Base-by-base conservation (phyloP, 2,888 invertebrate species). In the Drosophila niveifrons region DNA sequence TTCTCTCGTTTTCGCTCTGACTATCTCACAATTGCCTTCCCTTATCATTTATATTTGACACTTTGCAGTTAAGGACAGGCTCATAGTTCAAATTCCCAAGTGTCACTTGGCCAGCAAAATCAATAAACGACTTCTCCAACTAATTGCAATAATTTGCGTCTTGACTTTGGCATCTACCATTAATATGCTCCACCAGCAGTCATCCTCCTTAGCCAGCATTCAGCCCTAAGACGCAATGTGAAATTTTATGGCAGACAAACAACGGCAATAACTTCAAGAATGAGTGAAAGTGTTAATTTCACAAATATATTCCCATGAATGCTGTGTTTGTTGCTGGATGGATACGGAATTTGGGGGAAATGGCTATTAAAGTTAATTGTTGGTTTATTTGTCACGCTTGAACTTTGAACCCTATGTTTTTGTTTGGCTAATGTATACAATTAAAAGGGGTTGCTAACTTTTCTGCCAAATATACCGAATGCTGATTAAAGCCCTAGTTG, bases 331-430 rank as follows among this genome's bases (percentile, higher is more conserved):
- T 18, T 43, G 41, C 13, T 50, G 31, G 50, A 55, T 13, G 39
- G 39, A 41, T 41, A 13, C 44, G 13, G 13, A 13, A 48, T 17
- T 31, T 17, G 48, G 29, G 50, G 43, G 50, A 80, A 80, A 72
- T 74, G 83, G 67, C 89, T 86, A 72, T 69, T 71, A 74, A 72
- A 83, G 70, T 77, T 82, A 86, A 83, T 80, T 83, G 89, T 80
- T 86, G 72, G 86, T 73, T 80, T 88, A 82, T 88, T 82, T 88
- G 82, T 88, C 80, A 86, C 71, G 86, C 83, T 86, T 67, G 88
- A 82, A 82, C 82, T 88, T 82, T 88, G 82, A 82, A 82, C 82
- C 78, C 78, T 48, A 50, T 80, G 71, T 69, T 75, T 74, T 57
- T 66, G 67, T 68, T 74, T 74, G 44, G 58, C 68, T 68, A 65